A percentile compares a stretch with the other conserved stretches of the same genome.
These are phyloP conservation scores for Willisornis vidua DNA, from an alignment of 2,113 vertebrate species.

Conservation along the genomic window DNA sequence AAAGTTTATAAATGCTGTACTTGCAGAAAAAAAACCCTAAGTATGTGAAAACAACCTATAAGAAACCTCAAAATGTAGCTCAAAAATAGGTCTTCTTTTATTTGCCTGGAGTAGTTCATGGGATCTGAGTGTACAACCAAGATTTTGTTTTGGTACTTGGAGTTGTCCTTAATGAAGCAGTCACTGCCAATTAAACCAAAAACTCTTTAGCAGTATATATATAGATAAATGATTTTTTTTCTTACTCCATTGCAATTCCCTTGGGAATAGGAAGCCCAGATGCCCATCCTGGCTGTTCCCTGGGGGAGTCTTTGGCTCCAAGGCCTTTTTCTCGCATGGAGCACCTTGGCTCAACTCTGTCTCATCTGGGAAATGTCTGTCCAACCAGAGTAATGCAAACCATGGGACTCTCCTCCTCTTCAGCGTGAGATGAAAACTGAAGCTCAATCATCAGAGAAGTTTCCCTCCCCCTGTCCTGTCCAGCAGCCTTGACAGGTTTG, in stretches of 20 bases:
- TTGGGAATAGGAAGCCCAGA: not conserved
- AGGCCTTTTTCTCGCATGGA: not conserved
- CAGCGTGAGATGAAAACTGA: not conserved
- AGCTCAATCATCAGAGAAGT: not conserved
- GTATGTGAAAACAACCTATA: not conserved
- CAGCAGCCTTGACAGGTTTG: not conserved
- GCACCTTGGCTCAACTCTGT: accelerated
- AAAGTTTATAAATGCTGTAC: not conserved
- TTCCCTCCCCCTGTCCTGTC: not conserved
- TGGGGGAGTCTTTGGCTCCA: not conserved
- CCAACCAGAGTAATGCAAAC: accelerated
- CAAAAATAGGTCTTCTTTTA: not conserved
- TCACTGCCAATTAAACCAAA: not conserved
- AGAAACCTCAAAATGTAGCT: not conserved
- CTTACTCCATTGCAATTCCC: not conserved
- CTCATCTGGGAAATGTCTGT: not conserved
- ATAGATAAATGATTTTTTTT: not conserved
- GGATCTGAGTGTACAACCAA: not conserved
- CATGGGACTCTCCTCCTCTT: not conserved
- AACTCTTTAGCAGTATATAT: not conserved
- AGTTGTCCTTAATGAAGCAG: not conserved
- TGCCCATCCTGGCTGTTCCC: not conserved
- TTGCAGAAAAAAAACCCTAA: not conserved
- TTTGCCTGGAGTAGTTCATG: not conserved
- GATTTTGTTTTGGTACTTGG: not conserved